Percentiles rank a stretch among this genome's conserved stretches.
These are phyloP conservation scores for Umimayanthus chanpuru DNA, from an alignment of 92 coral and sea anemone genomes.

Conservation along the genomic window DNA sequence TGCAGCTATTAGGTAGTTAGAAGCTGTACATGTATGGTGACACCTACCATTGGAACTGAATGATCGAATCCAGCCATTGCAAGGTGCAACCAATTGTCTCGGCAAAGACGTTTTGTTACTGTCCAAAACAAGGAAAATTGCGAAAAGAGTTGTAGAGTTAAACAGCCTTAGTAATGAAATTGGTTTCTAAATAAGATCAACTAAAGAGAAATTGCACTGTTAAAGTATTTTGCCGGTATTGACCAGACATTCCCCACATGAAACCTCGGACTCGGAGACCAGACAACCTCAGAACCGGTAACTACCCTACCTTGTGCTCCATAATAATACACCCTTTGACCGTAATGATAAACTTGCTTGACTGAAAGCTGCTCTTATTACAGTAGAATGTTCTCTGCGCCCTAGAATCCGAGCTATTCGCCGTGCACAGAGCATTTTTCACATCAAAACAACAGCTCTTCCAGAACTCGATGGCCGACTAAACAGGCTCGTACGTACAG, in stretches of 20 bases:
- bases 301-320: slow-evolving; percentile 70
- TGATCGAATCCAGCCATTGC: slow-evolving; percentile 19
- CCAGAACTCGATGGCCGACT: slow-evolving; percentile 53
- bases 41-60: slow-evolving; percentile 10
- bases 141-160: neutral
- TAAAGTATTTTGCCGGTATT: neutral
- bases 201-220: neutral
- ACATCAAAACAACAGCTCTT: slow-evolving; percentile 14
- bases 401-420: slow-evolving; percentile 58
- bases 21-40: too few relatives aligned
- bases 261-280: neutral
- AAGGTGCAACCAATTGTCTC: neutral
- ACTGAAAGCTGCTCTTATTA: slow-evolving; percentile 65
- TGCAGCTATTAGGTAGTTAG: neutral
- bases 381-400: slow-evolving; percentile 66
- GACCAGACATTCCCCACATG: slow-evolving; percentile 1
- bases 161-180: neutral
- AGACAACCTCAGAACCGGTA: neutral
- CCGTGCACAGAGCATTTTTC: slow-evolving; percentile 74
- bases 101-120: neutral
- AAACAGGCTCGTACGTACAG: slow-evolving; percentile 49
- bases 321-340: slow-evolving; percentile 52
- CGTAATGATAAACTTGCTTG: slow-evolving; percentile 57
- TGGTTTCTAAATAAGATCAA: neutral
- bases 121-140: neutral